Percentiles rank a stretch among this genome's conserved stretches.
phyloP scores from a whole-genome alignment of 35 echinoderm and acorn worm genomes.

The Ptychodera flava region DNA sequence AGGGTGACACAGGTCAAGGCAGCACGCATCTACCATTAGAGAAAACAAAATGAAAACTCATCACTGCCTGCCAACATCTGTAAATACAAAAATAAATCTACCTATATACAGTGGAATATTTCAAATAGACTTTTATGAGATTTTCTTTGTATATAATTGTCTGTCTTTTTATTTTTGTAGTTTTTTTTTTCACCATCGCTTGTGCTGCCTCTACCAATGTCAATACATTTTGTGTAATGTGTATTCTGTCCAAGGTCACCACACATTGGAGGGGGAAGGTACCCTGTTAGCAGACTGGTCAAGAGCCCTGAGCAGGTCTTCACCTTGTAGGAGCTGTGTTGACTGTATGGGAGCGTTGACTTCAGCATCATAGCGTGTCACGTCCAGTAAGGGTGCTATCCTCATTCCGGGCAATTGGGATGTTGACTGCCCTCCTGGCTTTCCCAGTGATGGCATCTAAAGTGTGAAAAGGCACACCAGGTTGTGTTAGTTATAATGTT shows the following conservation, averaged over 20 bases:
- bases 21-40: too few species aligned
- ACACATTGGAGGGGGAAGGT: neutral
- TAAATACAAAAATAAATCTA: constrained; percentile 2
- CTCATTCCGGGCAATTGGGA: neutral
- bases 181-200: neutral
- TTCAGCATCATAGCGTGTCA: constrained; percentile 43
- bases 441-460: neutral
- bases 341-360: constrained; percentile 48
- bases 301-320: constrained; percentile 43
- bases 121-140: too few species aligned
- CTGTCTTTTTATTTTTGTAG: neutral
- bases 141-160: neutral
- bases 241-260: neutral
- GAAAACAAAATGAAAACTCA: too few species aligned
- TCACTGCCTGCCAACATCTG: too few species aligned
- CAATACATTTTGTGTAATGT: neutral
- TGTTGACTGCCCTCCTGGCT: neutral
- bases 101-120: neutral
- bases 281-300: constrained; percentile 18
- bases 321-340: constrained; percentile 41
- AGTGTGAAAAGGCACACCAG: neutral
- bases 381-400: constrained; percentile 14
- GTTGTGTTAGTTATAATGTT: neutral
- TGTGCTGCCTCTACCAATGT: neutral
- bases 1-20: neutral